Percentiles rank a stretch among this genome's conserved stretches.
phyloP scores from a whole-genome alignment of 2,113 vertebrate genomes.

The Ciconia stormi region DNA sequence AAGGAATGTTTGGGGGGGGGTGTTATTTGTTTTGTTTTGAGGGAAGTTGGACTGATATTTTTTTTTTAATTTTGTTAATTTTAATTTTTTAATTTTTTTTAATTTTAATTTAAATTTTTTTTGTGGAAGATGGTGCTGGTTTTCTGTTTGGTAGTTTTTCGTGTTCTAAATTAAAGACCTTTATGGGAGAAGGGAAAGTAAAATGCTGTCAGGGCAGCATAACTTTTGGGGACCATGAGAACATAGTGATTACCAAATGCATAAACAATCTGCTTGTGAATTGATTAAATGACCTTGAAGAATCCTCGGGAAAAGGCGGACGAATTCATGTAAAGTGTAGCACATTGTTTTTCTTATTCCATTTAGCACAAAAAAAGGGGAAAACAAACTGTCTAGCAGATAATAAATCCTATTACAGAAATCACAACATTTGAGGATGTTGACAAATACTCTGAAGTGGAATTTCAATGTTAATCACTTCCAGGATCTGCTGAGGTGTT shows the following conservation, averaged over 20 bases:
- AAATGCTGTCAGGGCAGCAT: neutral
- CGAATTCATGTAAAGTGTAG: neutral
- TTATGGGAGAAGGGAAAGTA: neutral
- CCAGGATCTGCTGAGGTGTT: neutral
- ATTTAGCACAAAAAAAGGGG: neutral
- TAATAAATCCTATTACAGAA: neutral
- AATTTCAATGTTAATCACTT: neutral
- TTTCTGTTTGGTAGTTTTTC: neutral
- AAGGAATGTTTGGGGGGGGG: neutral
- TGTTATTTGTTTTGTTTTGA: neutral
- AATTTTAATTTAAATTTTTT: no score
- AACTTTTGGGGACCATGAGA: neutral
- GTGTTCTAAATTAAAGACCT: neutral
- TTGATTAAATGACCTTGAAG: conserved; percentile 1
- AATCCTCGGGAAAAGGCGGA: neutral
- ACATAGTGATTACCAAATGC: neutral
- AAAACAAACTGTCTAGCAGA: neutral
- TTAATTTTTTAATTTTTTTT: no score
- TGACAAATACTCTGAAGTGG: neutral
- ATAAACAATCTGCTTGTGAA: neutral
- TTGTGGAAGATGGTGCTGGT: neutral
- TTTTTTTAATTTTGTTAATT: no score
- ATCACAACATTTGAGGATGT: neutral
- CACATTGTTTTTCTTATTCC: neutral
- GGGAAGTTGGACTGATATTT: neutral